These are phyloP conservation scores for Mormyrus lacerda DNA, from an alignment of 2,113 vertebrate genomes.

Conservation along the genomic window DNA sequence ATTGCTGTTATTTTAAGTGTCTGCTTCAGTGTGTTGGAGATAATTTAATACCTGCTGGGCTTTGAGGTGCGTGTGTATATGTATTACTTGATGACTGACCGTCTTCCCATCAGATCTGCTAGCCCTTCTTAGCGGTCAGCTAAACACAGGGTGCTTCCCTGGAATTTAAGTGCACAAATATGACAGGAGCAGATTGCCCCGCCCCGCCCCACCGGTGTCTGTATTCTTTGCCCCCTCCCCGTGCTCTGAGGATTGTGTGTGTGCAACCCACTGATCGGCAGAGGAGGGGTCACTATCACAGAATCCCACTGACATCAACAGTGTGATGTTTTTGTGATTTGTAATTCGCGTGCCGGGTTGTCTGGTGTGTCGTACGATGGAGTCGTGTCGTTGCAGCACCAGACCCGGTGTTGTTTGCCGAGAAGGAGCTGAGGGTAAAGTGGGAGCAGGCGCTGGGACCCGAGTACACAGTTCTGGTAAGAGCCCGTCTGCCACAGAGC, in stretches of 20 bases:
- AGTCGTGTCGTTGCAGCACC: slow-evolving; percentile 46
- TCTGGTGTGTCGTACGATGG: neutral
- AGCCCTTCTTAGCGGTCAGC: neutral
- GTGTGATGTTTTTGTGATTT: neutral
- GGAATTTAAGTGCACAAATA: neutral
- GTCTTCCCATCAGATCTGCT: neutral
- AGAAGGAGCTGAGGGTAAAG: slow-evolving; percentile 69
- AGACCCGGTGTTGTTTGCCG: slow-evolving; percentile 39
- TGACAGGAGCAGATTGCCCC: neutral
- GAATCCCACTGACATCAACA: neutral
- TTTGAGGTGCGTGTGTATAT: neutral
- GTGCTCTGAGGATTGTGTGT: neutral
- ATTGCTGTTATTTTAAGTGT: neutral
- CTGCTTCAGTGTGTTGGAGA: neutral
- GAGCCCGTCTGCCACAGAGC: slow-evolving; percentile 10
- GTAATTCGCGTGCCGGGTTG: neutral
- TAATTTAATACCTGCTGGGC: neutral
- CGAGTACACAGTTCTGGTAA: slow-evolving; percentile 85
- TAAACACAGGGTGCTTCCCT: neutral
- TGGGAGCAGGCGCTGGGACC: slow-evolving; percentile 84
- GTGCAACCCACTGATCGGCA: neutral
- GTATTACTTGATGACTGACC: neutral
- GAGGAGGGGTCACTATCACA: neutral
- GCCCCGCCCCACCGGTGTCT: too few relatives aligned
- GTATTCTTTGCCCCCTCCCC: neutral